Base-by-base conservation (phyloP, 2,113 vertebrate species). In the Spheniscus mendiculus region DNA sequence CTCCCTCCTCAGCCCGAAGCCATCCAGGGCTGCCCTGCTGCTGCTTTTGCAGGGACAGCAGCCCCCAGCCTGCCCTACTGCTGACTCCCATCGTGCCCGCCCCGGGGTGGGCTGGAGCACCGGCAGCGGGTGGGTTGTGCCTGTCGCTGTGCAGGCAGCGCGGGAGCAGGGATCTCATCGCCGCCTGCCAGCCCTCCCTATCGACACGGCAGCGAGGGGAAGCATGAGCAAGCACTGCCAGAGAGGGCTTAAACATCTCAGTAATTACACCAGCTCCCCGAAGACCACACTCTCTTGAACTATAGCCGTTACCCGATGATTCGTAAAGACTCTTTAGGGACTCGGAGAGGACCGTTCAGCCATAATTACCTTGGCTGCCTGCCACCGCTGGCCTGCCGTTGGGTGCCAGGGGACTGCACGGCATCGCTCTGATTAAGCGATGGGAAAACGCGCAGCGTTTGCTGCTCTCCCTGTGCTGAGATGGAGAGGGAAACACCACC, bases 341-440 rank as follows among this genome's bases (percentile, higher is more conserved):
- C 34, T 29, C 2, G 2, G 11, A 52, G 82, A 61, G 93, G 69
- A 38, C 77, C 4, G 20, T 32, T 87, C 91, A 77, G 74, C 85
- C 42, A 10, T 93, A 58, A 95, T 89, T 91, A 40, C 84, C 77
- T 89, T 59, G 97, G 95, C 97, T 90, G 92, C 23, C 79, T 72
- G 98, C 96, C 96, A 96, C 88, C 30, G 49, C 49, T 5, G 45
- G 83, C 83, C 84, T 34, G 73, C 91, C 20, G 26, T 20, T 77
- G n/a, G 49, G 76, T 93, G 94, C 84, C 95, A 87, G 81, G 87
- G 84, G 77, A 52, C 89, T 10, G 8, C 7, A 2, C 77, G 55
- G 94, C 89, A 84, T 83, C 44, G 3, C 72, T 91, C 94, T 96
- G 87, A 79, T 93, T 94, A 76, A 89, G 79, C 7, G 1, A 29